Base-by-base conservation (phyloP, 1,140 invertebrate species). In the Gryon sp. region DNA sequence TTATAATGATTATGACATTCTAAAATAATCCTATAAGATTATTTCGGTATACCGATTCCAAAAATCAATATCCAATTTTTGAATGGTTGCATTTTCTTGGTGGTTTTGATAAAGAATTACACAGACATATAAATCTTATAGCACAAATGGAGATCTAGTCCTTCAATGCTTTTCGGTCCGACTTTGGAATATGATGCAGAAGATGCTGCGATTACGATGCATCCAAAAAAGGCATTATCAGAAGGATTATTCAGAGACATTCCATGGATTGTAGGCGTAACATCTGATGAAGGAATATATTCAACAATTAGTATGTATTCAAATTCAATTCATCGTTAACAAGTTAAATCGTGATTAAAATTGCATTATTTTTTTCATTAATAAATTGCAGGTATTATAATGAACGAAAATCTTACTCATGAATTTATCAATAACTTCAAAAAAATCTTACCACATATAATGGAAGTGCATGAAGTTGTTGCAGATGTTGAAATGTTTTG, bases 221-320 rank as follows among this genome's bases (percentile, higher is more conserved):
- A 84, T 63, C 88, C 88, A 4, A 18, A 36, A 14, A 46, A 22
- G 36, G 43, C 26, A 6, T 36, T 85, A 3, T 22, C 57, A 18
- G 38, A 80, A 0, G 70, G 75, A n/a, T 18, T 73, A 19, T 86
- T 84, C 32, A 68, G 81, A 9, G 83, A 87, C 40, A 82, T 88
- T 60, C 87, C 88, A 4, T 83, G 78, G 68, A 83, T 89, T 24
- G 73, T 79, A 4, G 84, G 84, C 11, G 24, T 85, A 0, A 69
- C 68, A 2, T 14, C 60, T 15, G 83, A 87, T 18, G 88, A 89
- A 76, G 85, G 86, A 19, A 36, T 85, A 9, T 1, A 62, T 0
- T 78, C 62, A 15, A 57, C 80, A 3, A 15, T 68, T 11, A 63
- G 86, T 87, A 80, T 24, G 22, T 24, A 3, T 4, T 24, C 22